Conservation (phyloP, 2,113 vertebrate genomes). For the Otus sunia region DNA sequence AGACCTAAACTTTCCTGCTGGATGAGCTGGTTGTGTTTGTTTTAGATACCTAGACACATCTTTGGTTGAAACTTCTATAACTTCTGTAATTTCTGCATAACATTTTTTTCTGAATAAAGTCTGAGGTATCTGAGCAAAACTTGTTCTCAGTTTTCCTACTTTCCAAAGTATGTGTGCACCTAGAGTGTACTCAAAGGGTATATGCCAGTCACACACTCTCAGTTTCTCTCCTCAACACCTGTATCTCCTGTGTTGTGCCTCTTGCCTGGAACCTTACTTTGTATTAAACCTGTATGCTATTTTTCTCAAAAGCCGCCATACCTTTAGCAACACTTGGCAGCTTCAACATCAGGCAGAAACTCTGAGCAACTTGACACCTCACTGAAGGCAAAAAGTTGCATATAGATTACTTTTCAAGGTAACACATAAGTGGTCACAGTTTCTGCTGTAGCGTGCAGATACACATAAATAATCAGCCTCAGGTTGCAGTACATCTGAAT, state of each 20-base stretch:
- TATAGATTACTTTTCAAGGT: background rate
- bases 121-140: too few species aligned
- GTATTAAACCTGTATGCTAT: background rate
- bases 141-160: background rate
- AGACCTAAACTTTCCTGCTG: too few species aligned
- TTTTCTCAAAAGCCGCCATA: background rate
- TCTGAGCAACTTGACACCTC: background rate
- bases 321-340: background rate
- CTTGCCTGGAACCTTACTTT: background rate
- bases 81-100: too few species aligned
- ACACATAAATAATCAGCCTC: fast-evolving
- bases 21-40: too few species aligned
- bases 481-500: background rate
- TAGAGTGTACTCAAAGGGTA: background rate
- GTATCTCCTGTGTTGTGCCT: background rate
- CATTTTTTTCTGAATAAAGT: too few species aligned
- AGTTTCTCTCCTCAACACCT: background rate
- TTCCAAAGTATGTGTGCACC: background rate
- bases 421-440: background rate
- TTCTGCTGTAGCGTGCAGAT: background rate
- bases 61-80: too few species aligned
- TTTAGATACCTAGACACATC: too few species aligned
- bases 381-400: background rate
- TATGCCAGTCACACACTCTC: background rate
- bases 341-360: background rate